Evolutionary conservation across 2,888 invertebrate species (phyloP), one percentile per base, ranked within the genome.

Genomic region (Serripes groenlandicus): DNA sequence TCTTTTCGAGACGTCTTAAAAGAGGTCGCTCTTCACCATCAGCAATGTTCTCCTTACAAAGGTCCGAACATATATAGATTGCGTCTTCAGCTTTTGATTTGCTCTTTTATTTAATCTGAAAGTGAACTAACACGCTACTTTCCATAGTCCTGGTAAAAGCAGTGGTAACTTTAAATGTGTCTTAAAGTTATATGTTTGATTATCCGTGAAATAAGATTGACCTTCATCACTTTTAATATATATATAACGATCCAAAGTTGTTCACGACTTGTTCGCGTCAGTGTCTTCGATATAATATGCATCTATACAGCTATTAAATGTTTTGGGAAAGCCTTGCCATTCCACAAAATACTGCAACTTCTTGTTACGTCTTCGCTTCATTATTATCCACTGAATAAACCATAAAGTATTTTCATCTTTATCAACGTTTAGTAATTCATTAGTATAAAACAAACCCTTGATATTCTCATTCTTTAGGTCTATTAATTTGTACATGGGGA

Each of bases 181-280:
- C 15, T 28, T 60, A 26, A 60, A 60, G 3, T 60, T 28, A 26
- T 3, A 26, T 3, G 30, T 30, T 26, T 26, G 18, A 60, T 60
- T 60, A 5, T 60, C 28, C 15, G 23, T 4, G 28, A 60, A 60
- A 15, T 26, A 60, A 15, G 23, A 2, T 28, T 60, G 18, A 5
- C 60, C 28, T 15, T 60, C 26, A n/a, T 28, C 28, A 60, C 60
- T 60, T 60, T 60, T n/a, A 26, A 60, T 28, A 26, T 60, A 60
- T n/a, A 28, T 15, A 26, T 60, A 60, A 5, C 60, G 18, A 60
- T 60, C 60, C 60, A 60, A 26, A 18, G 18, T 28, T 26, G 23
- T 15, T 9, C 28, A 28, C 30, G 23, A n/a, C n/a, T n/a, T n/a
- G n/a, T n/a, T n/a, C n/a, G n/a, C n/a, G n/a, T n/a, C n/a, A n/a